Evolutionary conservation across 2,797 vertebrate species (phyloP).

Genomic region (Sternotherus odoratus): DNA sequence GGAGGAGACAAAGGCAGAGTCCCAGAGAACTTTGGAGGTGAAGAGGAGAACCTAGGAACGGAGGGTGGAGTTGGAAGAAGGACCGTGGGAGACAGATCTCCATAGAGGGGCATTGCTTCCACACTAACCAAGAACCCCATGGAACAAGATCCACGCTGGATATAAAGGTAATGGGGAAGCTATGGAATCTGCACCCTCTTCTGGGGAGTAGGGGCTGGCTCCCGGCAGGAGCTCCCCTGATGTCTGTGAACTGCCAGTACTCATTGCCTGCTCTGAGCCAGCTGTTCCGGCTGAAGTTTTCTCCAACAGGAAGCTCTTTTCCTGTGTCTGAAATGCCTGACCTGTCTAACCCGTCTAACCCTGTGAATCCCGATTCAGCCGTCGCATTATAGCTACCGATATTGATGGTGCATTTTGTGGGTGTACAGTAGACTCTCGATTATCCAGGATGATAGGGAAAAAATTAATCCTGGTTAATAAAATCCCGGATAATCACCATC

Average conservation of each 20-base stretch:
- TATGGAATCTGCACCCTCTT: background rate
- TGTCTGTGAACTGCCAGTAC: background rate
- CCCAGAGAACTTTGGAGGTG: background rate
- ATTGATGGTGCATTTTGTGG: rapidly evolving
- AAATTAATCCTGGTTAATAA: too few relatives aligned
- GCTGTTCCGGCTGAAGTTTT: background rate
- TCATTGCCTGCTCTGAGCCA: background rate
- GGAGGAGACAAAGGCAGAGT: background rate
- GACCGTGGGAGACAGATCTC: rapidly evolving
- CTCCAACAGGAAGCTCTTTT: background rate
- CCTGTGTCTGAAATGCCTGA: background rate
- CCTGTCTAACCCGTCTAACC: background rate
- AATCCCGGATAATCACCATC: too few relatives aligned
- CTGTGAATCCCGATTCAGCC: background rate
- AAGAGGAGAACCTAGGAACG: background rate
- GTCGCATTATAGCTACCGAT: rapidly evolving
- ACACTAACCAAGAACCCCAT: background rate
- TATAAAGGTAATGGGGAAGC: background rate
- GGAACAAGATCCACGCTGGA: rapidly evolving
- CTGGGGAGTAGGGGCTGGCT: background rate
- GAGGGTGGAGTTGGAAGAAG: background rate
- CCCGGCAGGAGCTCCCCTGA: background rate
- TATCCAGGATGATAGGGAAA: too few relatives aligned
- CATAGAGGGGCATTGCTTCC: rapidly evolving
- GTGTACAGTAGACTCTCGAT: too few relatives aligned